Percentiles rank a stretch among this genome's conserved stretches.
Conservation (phyloP, 2,113 vertebrate genomes). For the Microtus oregoni region DNA sequence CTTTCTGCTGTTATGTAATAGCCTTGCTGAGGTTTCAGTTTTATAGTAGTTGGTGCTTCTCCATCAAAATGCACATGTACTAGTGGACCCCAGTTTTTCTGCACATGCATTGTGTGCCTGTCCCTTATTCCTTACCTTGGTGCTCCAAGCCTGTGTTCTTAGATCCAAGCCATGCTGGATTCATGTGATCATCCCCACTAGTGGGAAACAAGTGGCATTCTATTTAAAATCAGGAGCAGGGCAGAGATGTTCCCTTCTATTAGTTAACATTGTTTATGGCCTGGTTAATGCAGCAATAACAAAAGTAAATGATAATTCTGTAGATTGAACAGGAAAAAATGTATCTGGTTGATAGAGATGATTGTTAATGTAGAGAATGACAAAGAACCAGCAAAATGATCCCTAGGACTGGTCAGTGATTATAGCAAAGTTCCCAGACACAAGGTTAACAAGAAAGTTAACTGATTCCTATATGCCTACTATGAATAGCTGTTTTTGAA, state of each 20-base stretch:
- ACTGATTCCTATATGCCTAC: not conserved
- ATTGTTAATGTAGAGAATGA: not conserved
- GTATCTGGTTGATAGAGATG: not conserved
- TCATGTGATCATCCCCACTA: not conserved
- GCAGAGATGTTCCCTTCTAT: not conserved
- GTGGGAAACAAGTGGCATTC: not conserved
- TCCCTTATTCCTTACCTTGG: not conserved
- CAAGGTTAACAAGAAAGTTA: not conserved
- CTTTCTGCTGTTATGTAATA: not conserved
- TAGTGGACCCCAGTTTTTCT: not conserved
- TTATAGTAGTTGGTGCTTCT: not conserved
- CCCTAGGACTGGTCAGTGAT: not conserved
- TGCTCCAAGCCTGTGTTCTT: not conserved
- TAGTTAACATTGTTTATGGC: not conserved
- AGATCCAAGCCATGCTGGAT: not conserved
- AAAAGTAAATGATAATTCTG: not conserved
- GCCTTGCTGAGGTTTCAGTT: not conserved
- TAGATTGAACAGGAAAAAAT: not conserved
- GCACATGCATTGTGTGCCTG: not conserved
- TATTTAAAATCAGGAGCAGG: not conserved
- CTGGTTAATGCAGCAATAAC: not conserved
- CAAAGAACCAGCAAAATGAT: not conserved
- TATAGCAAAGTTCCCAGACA: no score
- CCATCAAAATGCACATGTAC: not conserved
- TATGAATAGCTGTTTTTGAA: not conserved